phyloP scores from a whole-genome alignment of 2,113 vertebrate species.

The Oostethus manadensis region DNA sequence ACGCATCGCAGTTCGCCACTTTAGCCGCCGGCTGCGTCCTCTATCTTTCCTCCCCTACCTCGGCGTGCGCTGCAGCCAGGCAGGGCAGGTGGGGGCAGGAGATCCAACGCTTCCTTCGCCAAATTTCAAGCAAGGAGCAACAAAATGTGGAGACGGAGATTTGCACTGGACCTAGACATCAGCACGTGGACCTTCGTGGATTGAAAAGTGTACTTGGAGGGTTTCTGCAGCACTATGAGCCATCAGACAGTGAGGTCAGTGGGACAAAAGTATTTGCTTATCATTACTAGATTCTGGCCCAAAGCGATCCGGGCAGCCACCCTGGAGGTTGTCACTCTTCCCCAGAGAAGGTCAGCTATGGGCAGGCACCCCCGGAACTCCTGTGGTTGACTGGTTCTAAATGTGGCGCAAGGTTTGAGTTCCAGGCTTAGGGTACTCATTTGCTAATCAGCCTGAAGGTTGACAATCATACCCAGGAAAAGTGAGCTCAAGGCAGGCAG shows the following conservation, averaged over 20 bases:
- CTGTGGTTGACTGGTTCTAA: not conserved
- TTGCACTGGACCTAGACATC: not conserved
- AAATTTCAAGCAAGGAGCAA: constrained; percentile 20
- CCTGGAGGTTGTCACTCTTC: not conserved
- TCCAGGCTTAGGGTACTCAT: no score
- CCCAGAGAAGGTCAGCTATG: not conserved
- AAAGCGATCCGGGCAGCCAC: not conserved
- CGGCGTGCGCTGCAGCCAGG: constrained; percentile 36
- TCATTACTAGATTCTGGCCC: not conserved
- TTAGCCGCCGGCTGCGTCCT: constrained; percentile 51
- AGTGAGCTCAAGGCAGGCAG: not conserved
- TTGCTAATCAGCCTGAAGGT: not conserved
- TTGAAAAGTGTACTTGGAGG: constrained; percentile 46
- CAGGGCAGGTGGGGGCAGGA: constrained; percentile 56
- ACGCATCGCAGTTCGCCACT: constrained; percentile 52
- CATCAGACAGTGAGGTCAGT: constrained; percentile 50
- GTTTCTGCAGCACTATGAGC: constrained; percentile 51
- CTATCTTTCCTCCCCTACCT: constrained; percentile 53
- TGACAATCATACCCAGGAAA: not conserved
- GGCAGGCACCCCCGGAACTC: no score
- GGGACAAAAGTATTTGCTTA: not conserved
- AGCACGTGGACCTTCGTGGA: constrained; percentile 12
- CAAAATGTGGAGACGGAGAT: not conserved
- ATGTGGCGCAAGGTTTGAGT: not conserved
- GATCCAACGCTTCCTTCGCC: constrained; percentile 48